Conservation (phyloP, 2,113 vertebrate genomes). For the Petromus typicus region DNA sequence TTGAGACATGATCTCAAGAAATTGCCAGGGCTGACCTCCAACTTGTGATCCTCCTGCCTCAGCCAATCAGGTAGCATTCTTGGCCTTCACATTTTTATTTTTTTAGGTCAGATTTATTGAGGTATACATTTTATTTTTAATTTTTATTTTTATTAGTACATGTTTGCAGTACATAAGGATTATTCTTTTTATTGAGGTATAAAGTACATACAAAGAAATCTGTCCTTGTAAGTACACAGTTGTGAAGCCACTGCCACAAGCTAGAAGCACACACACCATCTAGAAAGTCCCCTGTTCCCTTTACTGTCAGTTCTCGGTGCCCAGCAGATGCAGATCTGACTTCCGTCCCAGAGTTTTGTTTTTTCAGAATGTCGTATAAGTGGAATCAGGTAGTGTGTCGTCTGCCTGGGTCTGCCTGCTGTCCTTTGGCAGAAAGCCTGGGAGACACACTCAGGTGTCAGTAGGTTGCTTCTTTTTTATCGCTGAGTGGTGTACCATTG, state of each 20-base stretch:
- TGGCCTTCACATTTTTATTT: background rate
- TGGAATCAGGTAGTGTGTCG: background rate
- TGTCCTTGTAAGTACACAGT: background rate
- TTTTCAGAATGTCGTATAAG: conserved; percentile 13
- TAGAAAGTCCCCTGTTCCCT: background rate
- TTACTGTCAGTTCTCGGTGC: background rate
- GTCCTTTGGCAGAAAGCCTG: background rate
- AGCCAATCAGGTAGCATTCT: background rate
- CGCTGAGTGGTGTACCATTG: background rate
- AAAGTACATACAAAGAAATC: background rate
- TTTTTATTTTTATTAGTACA: background rate
- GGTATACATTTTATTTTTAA: background rate
- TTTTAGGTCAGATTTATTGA: background rate
- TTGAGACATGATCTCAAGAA: background rate
- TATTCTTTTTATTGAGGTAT: conserved; percentile 9
- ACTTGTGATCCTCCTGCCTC: background rate
- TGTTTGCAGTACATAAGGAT: background rate
- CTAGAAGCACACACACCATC: background rate
- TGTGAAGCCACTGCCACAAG: background rate
- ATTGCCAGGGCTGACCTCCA: background rate
- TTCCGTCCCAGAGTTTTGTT: background rate
- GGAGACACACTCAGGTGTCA: background rate
- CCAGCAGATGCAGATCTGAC: background rate
- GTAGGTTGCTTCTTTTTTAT: background rate
- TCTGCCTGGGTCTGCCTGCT: background rate